Conservation (phyloP, 2,888 invertebrate species). For the Odontocolon sp. region DNA sequence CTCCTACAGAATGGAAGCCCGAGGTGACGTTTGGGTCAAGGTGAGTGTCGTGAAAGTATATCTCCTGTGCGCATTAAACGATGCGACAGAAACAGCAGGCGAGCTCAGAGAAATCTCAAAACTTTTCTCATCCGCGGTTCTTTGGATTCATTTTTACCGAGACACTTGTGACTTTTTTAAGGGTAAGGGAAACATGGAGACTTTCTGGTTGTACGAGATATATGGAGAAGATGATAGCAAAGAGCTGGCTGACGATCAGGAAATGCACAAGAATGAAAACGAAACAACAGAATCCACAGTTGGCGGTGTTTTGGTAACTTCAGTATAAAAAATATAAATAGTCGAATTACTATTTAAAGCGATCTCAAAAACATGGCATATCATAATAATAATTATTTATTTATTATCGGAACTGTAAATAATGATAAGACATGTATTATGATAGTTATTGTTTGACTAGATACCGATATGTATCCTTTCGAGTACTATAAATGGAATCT, state of each 20-base stretch:
- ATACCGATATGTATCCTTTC: conserved; percentile 8
- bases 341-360: not conserved
- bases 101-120: not conserved
- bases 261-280: conserved; percentile 44
- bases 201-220: conserved; percentile 88
- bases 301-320: conserved; percentile 63
- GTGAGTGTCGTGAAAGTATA: conserved; percentile 80
- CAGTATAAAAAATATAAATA: conserved; percentile 57
- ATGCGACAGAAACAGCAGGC: not conserved
- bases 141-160: not conserved
- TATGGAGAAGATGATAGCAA: not conserved
- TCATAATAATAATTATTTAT: conserved; percentile 38
- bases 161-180: conserved; percentile 76
- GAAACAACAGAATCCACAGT: conserved; percentile 28
- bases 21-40: conserved; percentile 91
- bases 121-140: conserved; percentile 13
- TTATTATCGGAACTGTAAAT: conserved; percentile 44
- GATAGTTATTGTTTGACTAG: conserved; percentile 12
- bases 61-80: conserved; percentile 5
- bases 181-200: conserved; percentile 95
- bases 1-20: conserved; percentile 86
- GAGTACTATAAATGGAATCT: not conserved
- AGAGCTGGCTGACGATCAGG: conserved; percentile 19
- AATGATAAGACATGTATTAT: conserved; percentile 17
- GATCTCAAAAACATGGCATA: conserved; percentile 13